Evolutionary conservation across 2,113 vertebrate species (phyloP), one percentile per base, ranked within the genome.

Genomic region (Dromaius novaehollandiae): DNA sequence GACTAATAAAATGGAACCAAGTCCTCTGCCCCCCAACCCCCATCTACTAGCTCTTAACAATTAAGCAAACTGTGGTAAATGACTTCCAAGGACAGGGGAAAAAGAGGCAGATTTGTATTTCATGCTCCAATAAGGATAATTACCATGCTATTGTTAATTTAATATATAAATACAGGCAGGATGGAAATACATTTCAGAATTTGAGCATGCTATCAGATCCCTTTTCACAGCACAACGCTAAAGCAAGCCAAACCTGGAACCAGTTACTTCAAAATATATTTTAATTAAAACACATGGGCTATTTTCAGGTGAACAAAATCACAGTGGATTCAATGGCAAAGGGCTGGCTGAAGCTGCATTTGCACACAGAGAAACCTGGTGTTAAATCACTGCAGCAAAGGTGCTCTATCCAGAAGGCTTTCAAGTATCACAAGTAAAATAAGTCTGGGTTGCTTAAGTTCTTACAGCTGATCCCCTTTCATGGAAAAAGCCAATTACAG

Each of bases 391-490:
- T 82, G 53, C 89, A 88, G 86, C 75, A 64, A 94, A 97, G 95
- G 96, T 97, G 87, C 85, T 96, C 90, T 96, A 82, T 97, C 83
- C 86, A 97, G 88, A 97, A 94, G 48, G 81, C 93, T 97, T 96
- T 97, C 90, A 95, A 92, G 89, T 86, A 95, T 88, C 91, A 75
- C 58, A 96, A 96, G 86, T 92, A 90, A 97, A 98, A 97, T 95
- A 97, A 97, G 88, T 96, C 93, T 93, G 93, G 96, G 91, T 97
- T 95, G 89, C 95, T 97, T 97, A 98, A 93, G 83, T 94, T 98
- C 96, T 97, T 97, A 97, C 90, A 95, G 93, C 90, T 90, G 96
- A 95, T 95, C 96, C 88, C 82, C 87, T 97, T 97, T 97, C 82
- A 89, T 90, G 89, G 75, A 82, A 96, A 96, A 97, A 97, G 93